phyloP scores from a whole-genome alignment of 1,140 invertebrate genomes.

The Magallana angulata region DNA sequence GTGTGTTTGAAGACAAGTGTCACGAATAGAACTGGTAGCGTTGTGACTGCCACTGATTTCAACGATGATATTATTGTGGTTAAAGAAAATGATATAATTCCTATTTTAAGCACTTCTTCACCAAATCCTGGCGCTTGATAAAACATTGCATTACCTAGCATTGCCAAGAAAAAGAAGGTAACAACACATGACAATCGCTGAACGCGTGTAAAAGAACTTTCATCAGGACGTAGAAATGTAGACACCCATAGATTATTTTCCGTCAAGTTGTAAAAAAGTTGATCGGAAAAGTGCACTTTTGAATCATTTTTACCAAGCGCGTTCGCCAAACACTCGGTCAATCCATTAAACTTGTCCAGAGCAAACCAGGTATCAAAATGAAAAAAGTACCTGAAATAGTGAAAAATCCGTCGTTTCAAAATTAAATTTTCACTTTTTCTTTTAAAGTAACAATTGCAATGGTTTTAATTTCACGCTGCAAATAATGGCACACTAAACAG shows the following conservation, averaged over 20 bases:
- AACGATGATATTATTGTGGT: constrained; percentile 50
- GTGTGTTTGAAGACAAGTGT: constrained; percentile 62
- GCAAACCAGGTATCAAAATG: constrained; percentile 75
- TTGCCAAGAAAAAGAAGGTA: constrained; percentile 70
- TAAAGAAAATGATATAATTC: constrained; percentile 58
- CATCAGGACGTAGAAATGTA: constrained; percentile 48
- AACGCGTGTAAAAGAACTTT: constrained; percentile 63
- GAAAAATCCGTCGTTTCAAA: neutral
- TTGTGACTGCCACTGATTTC: constrained; percentile 49
- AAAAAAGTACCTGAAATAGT: constrained; percentile 71
- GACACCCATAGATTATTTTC: constrained; percentile 68
- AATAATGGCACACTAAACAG: neutral
- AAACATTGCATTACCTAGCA: constrained; percentile 76
- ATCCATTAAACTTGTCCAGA: constrained; percentile 72
- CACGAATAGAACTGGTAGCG: constrained; percentile 52
- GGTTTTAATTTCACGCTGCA: neutral
- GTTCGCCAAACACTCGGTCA: constrained; percentile 73
- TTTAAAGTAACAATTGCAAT: too few relatives aligned
- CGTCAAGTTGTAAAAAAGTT: constrained; percentile 66
- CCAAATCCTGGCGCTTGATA: constrained; percentile 49
- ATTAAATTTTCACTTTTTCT: too few relatives aligned
- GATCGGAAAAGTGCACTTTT: constrained; percentile 74
- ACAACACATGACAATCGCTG: constrained; percentile 73
- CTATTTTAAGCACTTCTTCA: constrained; percentile 49
- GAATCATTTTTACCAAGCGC: constrained; percentile 70